Base-by-base conservation (phyloP, 2,797 vertebrate species). In the Bradypodion pumilum region DNA sequence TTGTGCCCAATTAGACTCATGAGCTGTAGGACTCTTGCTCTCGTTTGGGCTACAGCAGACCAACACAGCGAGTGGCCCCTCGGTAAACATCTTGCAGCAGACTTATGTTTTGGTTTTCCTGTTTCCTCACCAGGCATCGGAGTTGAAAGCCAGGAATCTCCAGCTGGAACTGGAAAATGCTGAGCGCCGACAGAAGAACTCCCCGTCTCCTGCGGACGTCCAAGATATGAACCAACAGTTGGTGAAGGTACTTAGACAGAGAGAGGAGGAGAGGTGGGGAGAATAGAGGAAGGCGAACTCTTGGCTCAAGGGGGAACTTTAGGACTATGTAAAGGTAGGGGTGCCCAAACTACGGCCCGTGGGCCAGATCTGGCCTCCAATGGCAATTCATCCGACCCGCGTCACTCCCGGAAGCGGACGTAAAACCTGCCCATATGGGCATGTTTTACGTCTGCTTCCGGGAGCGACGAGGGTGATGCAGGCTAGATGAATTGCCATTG, bases 81-180 rank as follows among this genome's bases (percentile, higher is more conserved):
- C 19, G 4, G 52, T 19, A 56, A 56, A 82, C 5, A 2, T 27
- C 40, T 42, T 32, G 49, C 32, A 42, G 42, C 29, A 7, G 2
- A 4, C 23, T 73, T 10, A 0, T 65, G 74, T 84, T 81, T 74
- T 87, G 35, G 70, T 13, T 29, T 80, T 89, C 74, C 49, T 82
- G 69, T 92, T 89, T 85, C 88, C 85, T 65, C 0, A 13, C 83
- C 94, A 99, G 98, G 95, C 98, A 62, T 95, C 94, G 1, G 97
- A 97, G 90, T 93, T 98, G 91, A 96, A 92, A 89, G 89, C 89
- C 70, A 97, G 95, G 87, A 97, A 97, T 85, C 96, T 96, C 77
- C 96, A 96, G 40, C 96, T 98, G 52, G 95, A 97, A 86, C 94
- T 96, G 2, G 96, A 98, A 87, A 99, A 98, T 0, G 94, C 85